These are phyloP conservation scores for Sebastes steindachneri DNA, from an alignment of 2,797 vertebrate species.

Conservation along the genomic window DNA sequence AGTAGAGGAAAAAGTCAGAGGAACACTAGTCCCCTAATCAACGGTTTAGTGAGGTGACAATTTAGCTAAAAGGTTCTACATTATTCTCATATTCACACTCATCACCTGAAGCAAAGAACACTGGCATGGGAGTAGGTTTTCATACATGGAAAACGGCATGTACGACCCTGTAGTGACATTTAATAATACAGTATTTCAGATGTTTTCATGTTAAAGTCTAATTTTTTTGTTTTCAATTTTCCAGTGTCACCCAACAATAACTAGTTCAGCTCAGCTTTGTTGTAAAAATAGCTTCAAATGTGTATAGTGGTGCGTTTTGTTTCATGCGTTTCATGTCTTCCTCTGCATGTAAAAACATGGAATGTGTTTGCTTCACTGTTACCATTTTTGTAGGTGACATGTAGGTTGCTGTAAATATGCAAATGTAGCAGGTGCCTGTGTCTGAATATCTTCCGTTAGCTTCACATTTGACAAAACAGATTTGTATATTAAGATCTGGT, in stretches of 20 bases:
- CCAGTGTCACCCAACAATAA: conserved; percentile 11
- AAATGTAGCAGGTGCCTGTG: conserved; percentile 36
- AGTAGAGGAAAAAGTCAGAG: not conserved
- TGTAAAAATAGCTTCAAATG: conserved; percentile 4
- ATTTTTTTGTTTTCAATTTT: not conserved
- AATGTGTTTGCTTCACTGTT: conserved; percentile 52
- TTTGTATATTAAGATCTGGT: conserved; percentile 21
- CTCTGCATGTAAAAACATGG: conserved; percentile 65
- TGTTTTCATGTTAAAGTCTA: not conserved
- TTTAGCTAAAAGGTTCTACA: conserved; percentile 2
- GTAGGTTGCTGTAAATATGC: conserved; percentile 56
- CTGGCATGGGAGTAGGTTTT: conserved; percentile 2
- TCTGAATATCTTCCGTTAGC: conserved; percentile 34
- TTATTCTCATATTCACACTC: not conserved
- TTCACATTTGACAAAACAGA: conserved; percentile 18
- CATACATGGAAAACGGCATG: conserved; percentile 15
- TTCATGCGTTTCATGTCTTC: conserved; percentile 49
- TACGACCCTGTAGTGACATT: conserved; percentile 6
- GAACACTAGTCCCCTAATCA: not conserved
- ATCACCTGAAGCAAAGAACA: not conserved
- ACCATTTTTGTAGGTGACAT: conserved; percentile 64
- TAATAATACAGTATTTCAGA: conserved; percentile 18
- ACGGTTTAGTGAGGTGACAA: not conserved
- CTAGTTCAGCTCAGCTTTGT: conserved; percentile 14
- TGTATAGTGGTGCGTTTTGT: conserved; percentile 40